Percentiles rank a stretch among this genome's conserved stretches.
phyloP scores from a whole-genome alignment of 30 jellyfish, hydroid and myxozoan species.

The Catostylus mosaicus region DNA sequence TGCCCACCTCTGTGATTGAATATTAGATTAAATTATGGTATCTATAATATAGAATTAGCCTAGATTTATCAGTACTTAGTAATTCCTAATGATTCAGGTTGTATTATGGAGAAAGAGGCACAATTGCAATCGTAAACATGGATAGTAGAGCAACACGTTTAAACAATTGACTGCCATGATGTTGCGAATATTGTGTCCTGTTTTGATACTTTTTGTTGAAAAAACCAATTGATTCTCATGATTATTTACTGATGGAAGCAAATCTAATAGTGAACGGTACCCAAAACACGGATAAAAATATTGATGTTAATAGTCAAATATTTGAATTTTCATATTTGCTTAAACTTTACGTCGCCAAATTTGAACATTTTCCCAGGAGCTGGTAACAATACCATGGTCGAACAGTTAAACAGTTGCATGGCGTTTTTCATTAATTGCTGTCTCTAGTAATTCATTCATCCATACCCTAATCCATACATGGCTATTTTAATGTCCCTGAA shows the following conservation, averaged over 20 bases:
- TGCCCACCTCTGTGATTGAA: too few relatives aligned
- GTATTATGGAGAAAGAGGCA: not conserved
- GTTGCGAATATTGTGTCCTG: not conserved
- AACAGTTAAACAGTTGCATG: not conserved
- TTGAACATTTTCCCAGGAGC: not conserved
- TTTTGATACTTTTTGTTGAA: not conserved
- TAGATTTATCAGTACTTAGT: too few relatives aligned
- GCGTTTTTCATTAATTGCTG: not conserved
- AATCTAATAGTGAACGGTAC: not conserved
- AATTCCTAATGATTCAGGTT: too few relatives aligned
- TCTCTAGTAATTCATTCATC: not conserved
- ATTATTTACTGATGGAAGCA: not conserved
- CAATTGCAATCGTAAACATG: not conserved
- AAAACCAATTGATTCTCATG: not conserved
- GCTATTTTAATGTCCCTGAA: not conserved
- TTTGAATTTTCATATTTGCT: not conserved
- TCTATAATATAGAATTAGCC: too few relatives aligned
- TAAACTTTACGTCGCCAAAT: not conserved
- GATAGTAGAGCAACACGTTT: not conserved
- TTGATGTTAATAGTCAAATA: constrained; percentile 6
- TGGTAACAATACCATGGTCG: not conserved
- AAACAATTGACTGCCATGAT: not conserved
- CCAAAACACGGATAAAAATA: not conserved
- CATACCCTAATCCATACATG: not conserved
- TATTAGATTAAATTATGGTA: too few relatives aligned